phyloP scores from a whole-genome alignment of 2,797 vertebrate genomes.

The Australoheros facetus region DNA sequence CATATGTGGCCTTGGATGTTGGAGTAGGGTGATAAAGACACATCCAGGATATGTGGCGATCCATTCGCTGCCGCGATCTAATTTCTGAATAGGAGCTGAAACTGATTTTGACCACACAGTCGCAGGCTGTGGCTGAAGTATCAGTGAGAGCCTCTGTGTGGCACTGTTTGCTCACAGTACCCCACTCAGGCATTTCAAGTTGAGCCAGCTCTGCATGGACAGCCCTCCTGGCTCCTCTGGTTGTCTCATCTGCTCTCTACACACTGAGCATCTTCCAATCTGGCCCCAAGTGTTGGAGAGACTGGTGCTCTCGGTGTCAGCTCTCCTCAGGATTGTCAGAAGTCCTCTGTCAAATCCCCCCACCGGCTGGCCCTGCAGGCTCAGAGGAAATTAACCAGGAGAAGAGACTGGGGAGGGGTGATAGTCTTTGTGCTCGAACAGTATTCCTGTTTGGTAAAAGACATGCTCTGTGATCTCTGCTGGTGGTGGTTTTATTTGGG shows the following conservation, averaged over 20 bases:
- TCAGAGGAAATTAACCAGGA: slow-evolving; percentile 72
- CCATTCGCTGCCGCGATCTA: neutral
- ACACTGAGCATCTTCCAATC: slow-evolving; percentile 72
- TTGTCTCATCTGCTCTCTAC: slow-evolving; percentile 72
- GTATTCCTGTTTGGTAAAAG: slow-evolving; percentile 45
- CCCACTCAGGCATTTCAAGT: slow-evolving; percentile 23
- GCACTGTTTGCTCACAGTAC: slow-evolving; percentile 51
- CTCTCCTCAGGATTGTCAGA: slow-evolving; percentile 76
- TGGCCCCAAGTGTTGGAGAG: slow-evolving; percentile 70
- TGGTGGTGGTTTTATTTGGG: slow-evolving; percentile 59
- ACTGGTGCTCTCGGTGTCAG: slow-evolving; percentile 63
- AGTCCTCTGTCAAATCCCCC: slow-evolving; percentile 75
- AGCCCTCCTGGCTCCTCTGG: slow-evolving; percentile 59
- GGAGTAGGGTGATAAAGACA: slow-evolving; percentile 27
- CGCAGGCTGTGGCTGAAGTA: slow-evolving; percentile 11
- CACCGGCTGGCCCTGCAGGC: slow-evolving; percentile 67
- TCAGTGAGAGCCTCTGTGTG: slow-evolving; percentile 56
- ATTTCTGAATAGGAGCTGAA: neutral
- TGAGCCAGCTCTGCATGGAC: slow-evolving; percentile 49
- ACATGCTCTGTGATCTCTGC: slow-evolving; percentile 43
- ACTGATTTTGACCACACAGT: neutral
- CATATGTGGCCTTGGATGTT: slow-evolving; percentile 15
- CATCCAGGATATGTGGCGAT: neutral
- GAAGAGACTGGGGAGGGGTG: slow-evolving; percentile 43
- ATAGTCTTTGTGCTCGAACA: slow-evolving; percentile 57